Evolutionary conservation across 1,140 invertebrate genomes (phyloP).

Genomic region (Atta cephalotes): DNA sequence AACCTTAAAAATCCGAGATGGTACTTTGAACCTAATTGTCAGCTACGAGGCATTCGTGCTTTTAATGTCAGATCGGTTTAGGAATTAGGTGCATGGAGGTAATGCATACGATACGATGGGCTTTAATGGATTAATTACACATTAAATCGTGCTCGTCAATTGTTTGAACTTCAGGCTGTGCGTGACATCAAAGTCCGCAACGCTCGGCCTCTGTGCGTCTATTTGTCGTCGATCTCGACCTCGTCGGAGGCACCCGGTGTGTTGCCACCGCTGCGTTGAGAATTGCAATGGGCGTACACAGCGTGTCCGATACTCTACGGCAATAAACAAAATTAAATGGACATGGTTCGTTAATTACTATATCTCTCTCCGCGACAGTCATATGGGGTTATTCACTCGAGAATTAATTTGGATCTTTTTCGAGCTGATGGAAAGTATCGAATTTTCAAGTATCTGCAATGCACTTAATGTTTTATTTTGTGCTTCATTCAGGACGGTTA

Average conservation of each 20-base stretch:
- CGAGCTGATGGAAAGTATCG: not conserved
- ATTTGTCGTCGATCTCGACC: conserved; percentile 42
- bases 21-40: conserved; percentile 1
- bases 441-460: not conserved
- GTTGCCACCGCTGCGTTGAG: not conserved
- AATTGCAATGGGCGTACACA: conserved; percentile 15
- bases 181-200: conserved; percentile 61
- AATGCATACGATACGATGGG: not conserved
- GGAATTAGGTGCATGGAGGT: not conserved
- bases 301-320: not conserved
- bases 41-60: not conserved
- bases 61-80: not conserved
- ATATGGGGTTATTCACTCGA: not conserved
- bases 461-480: not conserved
- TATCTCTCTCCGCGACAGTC: not conserved
- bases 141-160: conserved; percentile 34
- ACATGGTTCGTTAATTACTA: conserved; percentile 50
- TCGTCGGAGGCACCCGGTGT: conserved; percentile 30
- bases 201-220: conserved; percentile 4
- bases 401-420: conserved; percentile 14
- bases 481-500: not conserved
- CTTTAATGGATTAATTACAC: conserved; percentile 50
- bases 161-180: conserved; percentile 55
- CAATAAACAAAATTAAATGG: conserved; percentile 48
- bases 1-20: not conserved